Evolutionary conservation across 37 sponge, comb jelly and placozoan genomes (phyloP).

Genomic region (Mnemiopsis leidyi): DNA sequence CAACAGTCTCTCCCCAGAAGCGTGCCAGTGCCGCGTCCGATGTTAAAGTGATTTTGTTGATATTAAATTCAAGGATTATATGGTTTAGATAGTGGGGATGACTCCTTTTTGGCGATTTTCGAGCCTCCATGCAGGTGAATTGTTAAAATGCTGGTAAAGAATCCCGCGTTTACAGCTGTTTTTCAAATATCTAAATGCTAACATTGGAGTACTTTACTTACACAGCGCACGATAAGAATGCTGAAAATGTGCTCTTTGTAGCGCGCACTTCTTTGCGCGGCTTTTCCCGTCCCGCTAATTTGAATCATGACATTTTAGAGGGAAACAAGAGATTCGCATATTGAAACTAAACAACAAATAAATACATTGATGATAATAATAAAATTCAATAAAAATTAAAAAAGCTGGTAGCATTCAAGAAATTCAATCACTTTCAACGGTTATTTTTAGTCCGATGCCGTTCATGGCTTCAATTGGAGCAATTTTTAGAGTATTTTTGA

Average conservation of each 20-base stretch:
- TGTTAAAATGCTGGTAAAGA: background rate
- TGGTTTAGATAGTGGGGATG: too few species aligned
- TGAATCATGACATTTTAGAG: background rate
- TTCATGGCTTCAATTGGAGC: background rate
- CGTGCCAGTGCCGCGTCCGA: too few species aligned
- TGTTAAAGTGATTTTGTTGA: too few species aligned
- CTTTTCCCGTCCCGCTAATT: background rate
- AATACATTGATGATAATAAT: background rate
- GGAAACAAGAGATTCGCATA: background rate
- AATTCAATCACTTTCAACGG: background rate
- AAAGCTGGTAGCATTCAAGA: background rate
- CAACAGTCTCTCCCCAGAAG: too few species aligned
- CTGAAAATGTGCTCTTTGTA: slow-evolving; percentile 2
- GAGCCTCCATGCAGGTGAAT: too few species aligned
- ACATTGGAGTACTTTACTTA: background rate
- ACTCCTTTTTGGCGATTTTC: too few species aligned
- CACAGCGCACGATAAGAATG: background rate
- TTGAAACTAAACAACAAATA: background rate
- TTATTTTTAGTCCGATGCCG: background rate
- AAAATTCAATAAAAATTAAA: background rate
- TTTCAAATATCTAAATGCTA: slow-evolving; percentile 24
- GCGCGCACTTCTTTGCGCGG: background rate
- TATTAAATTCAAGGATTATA: too few species aligned
- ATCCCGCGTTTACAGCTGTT: background rate
- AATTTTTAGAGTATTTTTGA: background rate